A percentile compares a stretch with the other conserved stretches of the same genome.
These are phyloP conservation scores for Philopotamus ludificatus DNA, from an alignment of 1,140 invertebrate species.

Conservation along the genomic window DNA sequence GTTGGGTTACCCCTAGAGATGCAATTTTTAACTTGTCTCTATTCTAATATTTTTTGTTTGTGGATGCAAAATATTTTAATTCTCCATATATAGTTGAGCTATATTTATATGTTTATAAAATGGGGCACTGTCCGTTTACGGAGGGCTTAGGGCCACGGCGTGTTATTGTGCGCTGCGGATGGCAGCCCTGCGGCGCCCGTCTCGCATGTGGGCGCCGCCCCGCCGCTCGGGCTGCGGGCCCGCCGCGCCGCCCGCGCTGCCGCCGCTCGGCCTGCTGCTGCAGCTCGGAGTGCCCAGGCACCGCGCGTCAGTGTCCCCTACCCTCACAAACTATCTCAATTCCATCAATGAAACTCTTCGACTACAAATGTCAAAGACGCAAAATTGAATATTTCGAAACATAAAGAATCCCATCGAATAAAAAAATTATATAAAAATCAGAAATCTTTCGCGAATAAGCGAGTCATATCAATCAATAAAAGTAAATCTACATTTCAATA, in stretches of 20 bases:
- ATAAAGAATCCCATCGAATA: background rate
- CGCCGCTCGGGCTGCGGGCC: background rate
- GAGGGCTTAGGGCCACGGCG: too few relatives aligned
- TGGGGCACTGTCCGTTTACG: too few relatives aligned
- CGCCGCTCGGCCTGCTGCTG: constrained; percentile 73
- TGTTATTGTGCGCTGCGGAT: too few relatives aligned
- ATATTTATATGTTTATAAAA: too few relatives aligned
- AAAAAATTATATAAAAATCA: background rate
- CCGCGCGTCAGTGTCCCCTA: constrained; percentile 68
- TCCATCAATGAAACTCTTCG: background rate
- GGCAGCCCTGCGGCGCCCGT: background rate
- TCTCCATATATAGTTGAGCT: too few relatives aligned
- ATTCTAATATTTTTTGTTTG: too few relatives aligned
- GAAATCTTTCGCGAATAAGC: background rate
- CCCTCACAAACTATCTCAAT: too few relatives aligned
- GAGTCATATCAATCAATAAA: background rate
- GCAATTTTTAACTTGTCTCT: too few relatives aligned
- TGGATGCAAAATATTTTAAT: too few relatives aligned
- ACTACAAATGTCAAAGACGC: background rate
- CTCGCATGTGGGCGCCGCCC: constrained; percentile 22
- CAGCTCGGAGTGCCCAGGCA: constrained; percentile 87
- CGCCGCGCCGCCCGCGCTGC: background rate
- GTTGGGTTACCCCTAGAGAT: too few relatives aligned
- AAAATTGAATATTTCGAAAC: background rate
- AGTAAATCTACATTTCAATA: too few relatives aligned